These are phyloP conservation scores for Axinella damicornis DNA, from an alignment of 37 sponge, comb jelly and placozoan genomes.

Conservation along the genomic window DNA sequence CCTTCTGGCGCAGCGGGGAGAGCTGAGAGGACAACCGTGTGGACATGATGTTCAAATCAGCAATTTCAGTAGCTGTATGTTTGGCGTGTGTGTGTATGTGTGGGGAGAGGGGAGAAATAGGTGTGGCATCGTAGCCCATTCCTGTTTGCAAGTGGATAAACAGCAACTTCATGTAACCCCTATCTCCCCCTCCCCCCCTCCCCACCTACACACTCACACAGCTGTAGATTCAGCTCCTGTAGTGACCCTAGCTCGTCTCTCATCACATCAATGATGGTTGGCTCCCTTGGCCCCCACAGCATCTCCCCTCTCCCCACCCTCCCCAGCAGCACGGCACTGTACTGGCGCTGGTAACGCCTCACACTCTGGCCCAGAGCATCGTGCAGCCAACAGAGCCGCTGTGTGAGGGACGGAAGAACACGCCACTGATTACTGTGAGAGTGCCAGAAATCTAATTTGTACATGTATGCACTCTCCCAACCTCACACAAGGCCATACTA, in stretches of 20 bases:
- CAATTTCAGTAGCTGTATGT: conserved; percentile 15
- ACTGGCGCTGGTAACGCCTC: neutral
- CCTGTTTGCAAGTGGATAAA: too few relatives aligned
- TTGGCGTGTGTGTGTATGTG: neutral
- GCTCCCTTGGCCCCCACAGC: conserved; percentile 35
- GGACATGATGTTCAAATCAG: conserved; percentile 28
- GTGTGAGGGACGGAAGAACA: neutral
- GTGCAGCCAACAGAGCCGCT: neutral
- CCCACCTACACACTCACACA: conserved; percentile 15
- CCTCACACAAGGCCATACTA: too few relatives aligned
- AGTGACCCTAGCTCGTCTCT: neutral
- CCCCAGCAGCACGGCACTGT: conserved; percentile 20
- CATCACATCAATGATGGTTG: conserved; percentile 5
- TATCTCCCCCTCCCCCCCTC: too few relatives aligned
- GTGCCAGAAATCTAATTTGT: too few relatives aligned
- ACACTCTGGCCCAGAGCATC: neutral
- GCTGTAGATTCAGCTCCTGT: conserved; percentile 8
- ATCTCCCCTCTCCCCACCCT: conserved; percentile 12
- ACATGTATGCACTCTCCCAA: too few relatives aligned
- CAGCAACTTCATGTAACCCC: too few relatives aligned
- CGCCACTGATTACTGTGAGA: too few relatives aligned
- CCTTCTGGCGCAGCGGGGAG: conserved; percentile 1
- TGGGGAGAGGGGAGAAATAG: neutral
- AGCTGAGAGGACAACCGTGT: conserved; percentile 3
- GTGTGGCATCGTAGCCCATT: too few relatives aligned